Percentiles rank a stretch among this genome's conserved stretches.
Conservation (phyloP, 37 sponge, comb jelly and placozoan genomes). For the Amphimedon queenslandica region DNA sequence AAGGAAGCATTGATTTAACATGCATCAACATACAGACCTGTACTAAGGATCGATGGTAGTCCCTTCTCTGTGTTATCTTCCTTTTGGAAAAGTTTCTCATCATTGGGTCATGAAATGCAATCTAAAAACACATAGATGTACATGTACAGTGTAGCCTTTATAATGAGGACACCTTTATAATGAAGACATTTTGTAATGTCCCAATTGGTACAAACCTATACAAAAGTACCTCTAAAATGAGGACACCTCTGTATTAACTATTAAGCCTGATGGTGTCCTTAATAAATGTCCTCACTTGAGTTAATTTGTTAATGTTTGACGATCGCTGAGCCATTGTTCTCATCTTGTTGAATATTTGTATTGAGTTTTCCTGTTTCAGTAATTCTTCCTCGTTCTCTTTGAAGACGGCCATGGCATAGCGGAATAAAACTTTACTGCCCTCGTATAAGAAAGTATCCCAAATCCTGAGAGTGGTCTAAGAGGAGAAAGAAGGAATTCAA, state of each 20-base stretch:
- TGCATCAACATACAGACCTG: background rate
- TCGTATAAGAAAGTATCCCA: conserved; percentile 98
- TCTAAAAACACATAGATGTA: conserved; percentile 37
- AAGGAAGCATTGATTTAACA: background rate
- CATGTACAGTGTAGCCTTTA: no score
- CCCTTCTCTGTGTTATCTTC: background rate
- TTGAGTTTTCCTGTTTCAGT: conserved; percentile 48
- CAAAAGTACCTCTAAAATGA: no score
- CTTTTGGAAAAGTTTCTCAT: conserved; percentile 25
- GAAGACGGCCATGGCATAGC: conserved; percentile 95
- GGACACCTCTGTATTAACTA: no score
- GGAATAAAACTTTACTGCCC: conserved; percentile 91
- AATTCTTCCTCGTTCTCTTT: conserved; percentile 80
- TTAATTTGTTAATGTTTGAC: conserved; percentile 48
- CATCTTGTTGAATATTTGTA: conserved; percentile 73
- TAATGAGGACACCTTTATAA: no score
- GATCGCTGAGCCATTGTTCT: conserved; percentile 61
- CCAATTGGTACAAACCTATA: no score
- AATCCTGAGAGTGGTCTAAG: conserved; percentile 73
- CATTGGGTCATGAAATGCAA: conserved; percentile 71
- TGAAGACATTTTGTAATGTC: no score
- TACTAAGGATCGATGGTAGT: background rate
- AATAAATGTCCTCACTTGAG: no score
- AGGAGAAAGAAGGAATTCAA: background rate
- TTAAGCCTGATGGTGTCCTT: background rate